phyloP scores from a whole-genome alignment of 2,113 vertebrate genomes.

The Notothenia coriiceps region DNA sequence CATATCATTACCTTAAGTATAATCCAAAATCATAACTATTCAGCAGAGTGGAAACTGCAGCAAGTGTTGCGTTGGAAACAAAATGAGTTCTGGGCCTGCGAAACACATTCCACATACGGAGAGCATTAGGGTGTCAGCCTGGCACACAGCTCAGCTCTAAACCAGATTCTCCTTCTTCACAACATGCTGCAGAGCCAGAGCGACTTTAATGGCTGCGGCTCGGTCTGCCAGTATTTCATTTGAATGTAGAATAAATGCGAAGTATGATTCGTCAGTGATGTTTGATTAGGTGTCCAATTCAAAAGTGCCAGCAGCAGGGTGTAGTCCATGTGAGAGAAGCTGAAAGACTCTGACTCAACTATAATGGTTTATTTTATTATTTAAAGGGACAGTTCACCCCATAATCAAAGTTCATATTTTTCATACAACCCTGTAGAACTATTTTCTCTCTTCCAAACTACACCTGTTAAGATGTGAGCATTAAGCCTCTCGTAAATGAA shows the following conservation, averaged over 20 bases:
- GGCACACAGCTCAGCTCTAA: conserved; percentile 43
- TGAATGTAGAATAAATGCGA: neutral
- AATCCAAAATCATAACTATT: conserved; percentile 10
- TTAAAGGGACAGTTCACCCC: too few species aligned
- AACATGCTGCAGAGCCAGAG: conserved; percentile 14
- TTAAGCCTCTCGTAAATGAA: too few species aligned
- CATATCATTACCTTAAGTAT: neutral
- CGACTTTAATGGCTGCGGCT: neutral
- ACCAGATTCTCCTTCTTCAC: conserved; percentile 38
- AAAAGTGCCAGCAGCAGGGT: neutral
- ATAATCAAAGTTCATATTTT: too few species aligned
- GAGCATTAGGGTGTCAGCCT: conserved; percentile 70
- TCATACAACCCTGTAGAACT: too few species aligned
- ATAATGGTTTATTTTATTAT: too few species aligned
- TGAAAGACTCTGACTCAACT: too few species aligned
- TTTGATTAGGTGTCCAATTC: conserved; percentile 8
- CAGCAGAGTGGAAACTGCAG: conserved; percentile 55
- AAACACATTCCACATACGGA: conserved; percentile 85
- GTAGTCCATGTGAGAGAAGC: neutral
- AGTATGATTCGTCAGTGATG: neutral
- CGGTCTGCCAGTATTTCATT: conserved; percentile 4
- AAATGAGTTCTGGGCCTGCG: conserved; percentile 61
- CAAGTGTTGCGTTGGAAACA: conserved; percentile 58
- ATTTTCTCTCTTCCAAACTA: too few species aligned
- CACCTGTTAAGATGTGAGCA: too few species aligned